Conservation (phyloP, 2,797 vertebrate species). For the Taeniopygia guttata region DNA sequence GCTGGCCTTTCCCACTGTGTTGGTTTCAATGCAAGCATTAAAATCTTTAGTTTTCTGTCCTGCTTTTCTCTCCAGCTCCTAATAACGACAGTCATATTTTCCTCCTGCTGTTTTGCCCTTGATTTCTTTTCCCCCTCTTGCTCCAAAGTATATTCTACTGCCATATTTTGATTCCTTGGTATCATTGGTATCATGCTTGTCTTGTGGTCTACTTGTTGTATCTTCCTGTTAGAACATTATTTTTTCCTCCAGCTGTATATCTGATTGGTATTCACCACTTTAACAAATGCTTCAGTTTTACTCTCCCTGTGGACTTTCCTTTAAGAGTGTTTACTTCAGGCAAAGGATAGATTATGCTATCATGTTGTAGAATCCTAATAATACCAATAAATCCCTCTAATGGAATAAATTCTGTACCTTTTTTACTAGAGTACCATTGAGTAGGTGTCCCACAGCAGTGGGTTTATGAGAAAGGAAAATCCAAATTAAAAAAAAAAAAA, state of each 20-base stretch:
- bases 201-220: background rate
- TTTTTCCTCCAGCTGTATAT: background rate
- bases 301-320: slow-evolving; percentile 1
- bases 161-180: background rate
- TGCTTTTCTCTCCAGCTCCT: background rate
- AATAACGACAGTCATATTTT: background rate
- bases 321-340: slow-evolving; percentile 51
- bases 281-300: slow-evolving; percentile 25
- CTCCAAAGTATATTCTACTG: background rate
- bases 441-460: background rate
- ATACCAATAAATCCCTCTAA: slow-evolving; percentile 27
- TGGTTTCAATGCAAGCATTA: background rate
- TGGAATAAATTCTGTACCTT: background rate
- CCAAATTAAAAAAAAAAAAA: background rate
- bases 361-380: slow-evolving; percentile 50
- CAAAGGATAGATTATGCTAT: slow-evolving; percentile 35
- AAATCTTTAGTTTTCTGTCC: background rate
- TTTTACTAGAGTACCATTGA: background rate
- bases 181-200: background rate
- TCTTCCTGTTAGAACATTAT: background rate
- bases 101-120: background rate
- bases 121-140: background rate
- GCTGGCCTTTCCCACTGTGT: background rate
- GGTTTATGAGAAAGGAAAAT: slow-evolving; percentile 29
- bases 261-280: slow-evolving; percentile 44